These are phyloP conservation scores for Nephrotoma appendiculata DNA, from an alignment of 2,888 invertebrate genomes.

Conservation along the genomic window DNA sequence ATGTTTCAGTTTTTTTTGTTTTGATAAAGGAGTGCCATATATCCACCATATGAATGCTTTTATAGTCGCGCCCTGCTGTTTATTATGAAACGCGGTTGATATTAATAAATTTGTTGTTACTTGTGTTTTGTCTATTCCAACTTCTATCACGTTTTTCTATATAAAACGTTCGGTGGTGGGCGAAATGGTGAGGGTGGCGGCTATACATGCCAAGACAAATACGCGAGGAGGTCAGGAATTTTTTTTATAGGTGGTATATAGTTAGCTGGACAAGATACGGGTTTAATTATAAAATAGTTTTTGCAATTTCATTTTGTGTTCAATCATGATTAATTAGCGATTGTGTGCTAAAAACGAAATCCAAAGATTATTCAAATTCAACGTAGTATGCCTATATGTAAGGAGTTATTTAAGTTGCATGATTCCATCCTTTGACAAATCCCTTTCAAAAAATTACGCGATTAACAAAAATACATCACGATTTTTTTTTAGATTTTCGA, in stretches of 20 bases:
- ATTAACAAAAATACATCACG: not conserved
- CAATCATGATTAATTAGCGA: not conserved
- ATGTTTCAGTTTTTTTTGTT: not conserved
- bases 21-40: not conserved
- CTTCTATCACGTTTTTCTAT: not conserved
- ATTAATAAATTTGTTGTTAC: not conserved
- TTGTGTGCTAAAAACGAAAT: not conserved
- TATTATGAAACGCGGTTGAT: not conserved
- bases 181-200: not conserved
- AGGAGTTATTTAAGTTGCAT: not conserved
- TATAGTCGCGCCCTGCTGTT: conserved; percentile 4
- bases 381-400: not conserved
- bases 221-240: not conserved
- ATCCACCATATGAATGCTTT: not conserved
- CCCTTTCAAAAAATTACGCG: not conserved
- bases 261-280: not conserved
- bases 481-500: not conserved
- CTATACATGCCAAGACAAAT: not conserved
- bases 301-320: not conserved
- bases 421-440: not conserved
- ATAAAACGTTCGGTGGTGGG: not conserved
- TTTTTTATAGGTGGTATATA: not conserved
- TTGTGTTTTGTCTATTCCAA: not conserved
- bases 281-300: not conserved
- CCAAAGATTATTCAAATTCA: not conserved